phyloP scores from a whole-genome alignment of 2,113 vertebrate species.

The Columbina picui region DNA sequence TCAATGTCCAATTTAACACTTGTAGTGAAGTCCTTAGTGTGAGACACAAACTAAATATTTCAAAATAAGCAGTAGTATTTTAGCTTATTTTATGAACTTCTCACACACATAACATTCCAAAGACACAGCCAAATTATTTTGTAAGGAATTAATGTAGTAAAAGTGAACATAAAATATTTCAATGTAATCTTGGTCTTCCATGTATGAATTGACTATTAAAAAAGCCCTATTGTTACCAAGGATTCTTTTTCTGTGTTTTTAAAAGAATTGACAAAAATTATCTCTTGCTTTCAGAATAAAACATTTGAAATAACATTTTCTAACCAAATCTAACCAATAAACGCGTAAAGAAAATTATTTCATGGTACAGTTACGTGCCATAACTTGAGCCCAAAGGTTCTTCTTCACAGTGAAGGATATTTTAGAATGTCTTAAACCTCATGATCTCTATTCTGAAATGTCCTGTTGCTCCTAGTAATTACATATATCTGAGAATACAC shows the following conservation, averaged over 20 bases:
- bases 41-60: not conserved
- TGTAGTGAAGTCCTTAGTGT: not conserved
- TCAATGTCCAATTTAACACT: not conserved
- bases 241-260: not conserved
- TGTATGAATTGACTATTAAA: not conserved
- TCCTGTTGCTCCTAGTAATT: not conserved
- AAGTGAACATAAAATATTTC: not conserved
- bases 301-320: not conserved
- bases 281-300: not conserved
- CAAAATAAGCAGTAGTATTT: not conserved
- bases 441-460: not conserved
- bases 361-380: accelerated
- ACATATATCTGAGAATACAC: not conserved
- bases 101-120: not conserved
- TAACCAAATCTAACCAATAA: not conserved
- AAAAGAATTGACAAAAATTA: not conserved
- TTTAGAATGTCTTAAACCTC: not conserved
- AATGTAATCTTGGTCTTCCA: not conserved
- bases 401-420: accelerated
- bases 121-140: not conserved
- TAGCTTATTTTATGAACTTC: not conserved
- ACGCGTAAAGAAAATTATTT: not conserved
- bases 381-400: not conserved
- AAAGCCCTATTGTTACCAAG: not conserved
- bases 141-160: not conserved